Conservation (phyloP, 2,888 invertebrate species). For the Apamea crenata region DNA sequence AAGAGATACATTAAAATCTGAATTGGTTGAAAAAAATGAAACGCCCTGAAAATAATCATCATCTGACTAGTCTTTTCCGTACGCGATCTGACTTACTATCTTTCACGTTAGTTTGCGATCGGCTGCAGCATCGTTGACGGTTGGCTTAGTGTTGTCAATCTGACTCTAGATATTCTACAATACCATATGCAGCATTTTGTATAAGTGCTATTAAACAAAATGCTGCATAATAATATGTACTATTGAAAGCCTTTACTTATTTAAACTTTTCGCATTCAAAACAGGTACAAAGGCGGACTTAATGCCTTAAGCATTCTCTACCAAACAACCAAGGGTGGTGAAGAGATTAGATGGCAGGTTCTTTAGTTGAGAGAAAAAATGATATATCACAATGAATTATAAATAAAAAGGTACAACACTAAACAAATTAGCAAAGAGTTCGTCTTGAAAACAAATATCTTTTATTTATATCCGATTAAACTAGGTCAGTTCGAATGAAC, state of each 20-base stretch:
- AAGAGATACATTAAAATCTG: neutral
- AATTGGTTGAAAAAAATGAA: neutral
- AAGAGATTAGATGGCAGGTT: too few species aligned
- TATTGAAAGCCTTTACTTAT: neutral
- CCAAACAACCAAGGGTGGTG: too few species aligned
- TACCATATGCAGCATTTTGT: neutral
- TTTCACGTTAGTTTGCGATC: neutral
- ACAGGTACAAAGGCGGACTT: too few species aligned
- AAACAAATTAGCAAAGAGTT: neutral
- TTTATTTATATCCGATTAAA: slow-evolving; percentile 2
- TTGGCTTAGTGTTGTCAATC: neutral
- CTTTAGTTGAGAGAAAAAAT: too few species aligned
- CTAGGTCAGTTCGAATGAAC: neutral
- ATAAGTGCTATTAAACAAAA: neutral
- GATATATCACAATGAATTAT: too few species aligned
- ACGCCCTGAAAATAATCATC: neutral
- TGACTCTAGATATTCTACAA: neutral
- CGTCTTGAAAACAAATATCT: too few species aligned
- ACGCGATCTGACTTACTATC: neutral
- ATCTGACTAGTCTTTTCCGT: neutral
- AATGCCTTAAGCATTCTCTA: too few species aligned
- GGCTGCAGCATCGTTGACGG: neutral
- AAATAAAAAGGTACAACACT: neutral
- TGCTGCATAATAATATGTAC: too few species aligned
- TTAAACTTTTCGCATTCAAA: too few species aligned